Evolutionary conservation across 2,888 invertebrate genomes (phyloP), one percentile per base, ranked within the genome.

Genomic region (Andrena dorsata): DNA sequence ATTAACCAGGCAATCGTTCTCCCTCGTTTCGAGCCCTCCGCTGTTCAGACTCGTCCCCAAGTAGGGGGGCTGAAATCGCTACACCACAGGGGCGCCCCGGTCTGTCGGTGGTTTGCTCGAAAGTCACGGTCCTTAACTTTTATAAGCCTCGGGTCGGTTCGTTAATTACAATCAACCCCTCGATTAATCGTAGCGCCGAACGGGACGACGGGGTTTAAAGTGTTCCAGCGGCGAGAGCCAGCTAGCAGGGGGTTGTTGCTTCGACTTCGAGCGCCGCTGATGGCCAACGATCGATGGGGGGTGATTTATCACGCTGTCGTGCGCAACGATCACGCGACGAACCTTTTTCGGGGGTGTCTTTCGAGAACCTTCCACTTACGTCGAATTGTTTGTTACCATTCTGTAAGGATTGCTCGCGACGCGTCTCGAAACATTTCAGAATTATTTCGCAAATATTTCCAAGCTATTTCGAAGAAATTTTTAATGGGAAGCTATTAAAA

Each of bases 91-190:
- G 64, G 26, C 66, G 71, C 69, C 56, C 71, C 49, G 30, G 53
- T 2, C 28, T 10, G n/a, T 26, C 41, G 69, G 75, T 47, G 71
- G 74, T 77, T 83, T 76, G 74, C 80, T 82, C 68, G 80, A 82
- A 86, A 88, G 90, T 90, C 89, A 90, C 85, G 90, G 90, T 89
- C 87, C 88, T 92, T 91, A 90, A 91, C 89, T 93, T 92, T 92
- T 90, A 91, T 89, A 90, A 91, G 88, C 81, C 58, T 56, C 77
- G 32, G 41, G 58, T 69, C 61, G 73, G 69, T 61, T 83, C 88
- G 90, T 90, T 92, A 90, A 91, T 91, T 90, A 90, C 88, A 85
- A 86, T 86, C 88, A 86, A 85, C 80, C 83, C 80, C 80, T 80
- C 86, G 88, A 86, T 85, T 88, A 87, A 86, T 87, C 79, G 82